A percentile compares a stretch with the other conserved stretches of the same genome.
These are phyloP conservation scores for Microchirus variegatus DNA, from an alignment of 2,797 vertebrate species.

Conservation along the genomic window DNA sequence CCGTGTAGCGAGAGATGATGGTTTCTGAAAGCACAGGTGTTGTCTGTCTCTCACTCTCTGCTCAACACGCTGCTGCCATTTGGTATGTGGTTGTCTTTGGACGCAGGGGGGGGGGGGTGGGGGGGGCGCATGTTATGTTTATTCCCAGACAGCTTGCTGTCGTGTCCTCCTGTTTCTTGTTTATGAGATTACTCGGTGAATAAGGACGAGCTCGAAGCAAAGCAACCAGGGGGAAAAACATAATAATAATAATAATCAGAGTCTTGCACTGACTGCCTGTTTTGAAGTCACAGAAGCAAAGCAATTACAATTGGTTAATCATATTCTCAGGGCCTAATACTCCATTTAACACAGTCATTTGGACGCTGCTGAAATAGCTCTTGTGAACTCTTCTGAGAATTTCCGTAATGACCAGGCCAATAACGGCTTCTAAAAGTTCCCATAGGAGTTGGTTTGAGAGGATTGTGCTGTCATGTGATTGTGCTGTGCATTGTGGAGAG, in stretches of 20 bases:
- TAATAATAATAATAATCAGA: slow-evolving; percentile 8
- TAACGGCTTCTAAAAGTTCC: slow-evolving; percentile 72
- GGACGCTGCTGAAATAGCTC: slow-evolving; percentile 70
- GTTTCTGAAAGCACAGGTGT: slow-evolving; percentile 55
- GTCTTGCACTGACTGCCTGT: slow-evolving; percentile 39
- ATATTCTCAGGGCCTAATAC: slow-evolving; percentile 73
- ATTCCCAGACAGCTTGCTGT: slow-evolving; percentile 7
- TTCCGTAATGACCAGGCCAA: slow-evolving; percentile 67
- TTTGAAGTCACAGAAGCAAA: slow-evolving; percentile 65
- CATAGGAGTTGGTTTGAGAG: slow-evolving; percentile 65
- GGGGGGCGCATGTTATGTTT: slow-evolving; percentile 6
- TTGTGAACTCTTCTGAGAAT: slow-evolving; percentile 69
- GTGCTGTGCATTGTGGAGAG: slow-evolving; percentile 69
- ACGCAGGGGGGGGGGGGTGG: not conserved
- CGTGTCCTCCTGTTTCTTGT: slow-evolving; percentile 6
- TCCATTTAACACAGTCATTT: slow-evolving; percentile 75
- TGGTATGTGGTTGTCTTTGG: slow-evolving; percentile 26
- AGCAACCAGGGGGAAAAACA: not conserved
- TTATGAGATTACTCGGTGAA: slow-evolving; percentile 17
- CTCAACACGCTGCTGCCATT: slow-evolving; percentile 20
- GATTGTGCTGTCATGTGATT: slow-evolving; percentile 71
- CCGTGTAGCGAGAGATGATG: slow-evolving; percentile 54
- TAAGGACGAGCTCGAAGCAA: slow-evolving; percentile 9
- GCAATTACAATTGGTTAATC: slow-evolving; percentile 73
- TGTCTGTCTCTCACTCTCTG: slow-evolving; percentile 24